These are phyloP conservation scores for Osmerus mordax DNA, from an alignment of 2,113 vertebrate species.

Conservation along the genomic window DNA sequence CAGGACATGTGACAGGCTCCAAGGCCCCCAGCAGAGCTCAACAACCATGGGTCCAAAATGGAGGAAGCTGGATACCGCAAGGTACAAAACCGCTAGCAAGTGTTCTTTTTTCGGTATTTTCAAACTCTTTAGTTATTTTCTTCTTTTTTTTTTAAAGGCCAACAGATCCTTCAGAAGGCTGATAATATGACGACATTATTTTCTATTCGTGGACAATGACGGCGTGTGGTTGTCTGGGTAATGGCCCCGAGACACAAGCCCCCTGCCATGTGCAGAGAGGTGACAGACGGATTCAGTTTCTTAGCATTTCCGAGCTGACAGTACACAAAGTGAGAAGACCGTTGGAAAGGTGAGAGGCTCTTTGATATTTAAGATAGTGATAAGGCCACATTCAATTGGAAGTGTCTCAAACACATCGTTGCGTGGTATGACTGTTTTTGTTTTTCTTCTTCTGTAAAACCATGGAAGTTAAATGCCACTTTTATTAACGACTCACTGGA, in stretches of 20 bases:
- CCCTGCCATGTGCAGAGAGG: constrained; percentile 41
- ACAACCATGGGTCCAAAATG: constrained; percentile 50
- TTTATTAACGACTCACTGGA: constrained; percentile 38
- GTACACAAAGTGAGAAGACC: constrained; percentile 37
- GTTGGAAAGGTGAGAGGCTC: constrained; percentile 42
- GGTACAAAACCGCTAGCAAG: constrained; percentile 3
- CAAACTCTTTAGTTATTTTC: no score
- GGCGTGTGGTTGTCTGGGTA: no score
- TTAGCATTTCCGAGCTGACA: constrained; percentile 45
- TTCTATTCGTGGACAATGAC: constrained; percentile 18
- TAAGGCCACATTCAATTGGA: constrained; percentile 78
- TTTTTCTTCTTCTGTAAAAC: constrained; percentile 10
- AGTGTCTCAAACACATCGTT: constrained; percentile 38
- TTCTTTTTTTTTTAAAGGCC: constrained; percentile 23
- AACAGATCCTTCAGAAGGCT: constrained; percentile 43
- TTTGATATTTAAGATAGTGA: constrained; percentile 52
- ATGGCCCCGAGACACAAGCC: neutral
- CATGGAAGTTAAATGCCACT: constrained; percentile 42
- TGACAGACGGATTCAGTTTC: constrained; percentile 33
- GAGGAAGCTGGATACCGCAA: constrained; percentile 40
- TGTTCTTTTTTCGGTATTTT: neutral
- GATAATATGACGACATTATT: constrained; percentile 21
- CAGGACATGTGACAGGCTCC: constrained; percentile 34
- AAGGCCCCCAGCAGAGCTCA: constrained; percentile 46
- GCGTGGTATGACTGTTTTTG: neutral